Base-by-base conservation (phyloP, 2,888 invertebrate species). In the Eristalinus aeneus region DNA sequence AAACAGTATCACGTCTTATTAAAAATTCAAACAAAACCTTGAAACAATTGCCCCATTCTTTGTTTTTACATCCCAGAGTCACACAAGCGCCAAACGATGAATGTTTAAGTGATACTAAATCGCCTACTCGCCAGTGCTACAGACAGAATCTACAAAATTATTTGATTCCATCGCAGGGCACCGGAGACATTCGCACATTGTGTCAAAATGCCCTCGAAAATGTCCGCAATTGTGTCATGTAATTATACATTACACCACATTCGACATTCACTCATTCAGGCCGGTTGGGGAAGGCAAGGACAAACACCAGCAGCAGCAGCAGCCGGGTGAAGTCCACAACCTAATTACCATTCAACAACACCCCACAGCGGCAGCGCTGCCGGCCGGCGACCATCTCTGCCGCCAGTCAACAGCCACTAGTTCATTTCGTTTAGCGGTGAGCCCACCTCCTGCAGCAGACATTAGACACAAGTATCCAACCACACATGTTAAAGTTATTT, bases 61-160 rank as follows among this genome's bases (percentile, higher is more conserved):
- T n/a, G n/a, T n/a, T n/a, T n/a, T n/a, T n/a, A n/a, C n/a, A n/a
- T n/a, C n/a, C n/a, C n/a, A 5, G 27, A 6, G 22, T 56, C 56
- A 53, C 27, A 71, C 60, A 73, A 67, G 36, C 73, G 54, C 60
- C 12, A 61, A 36, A 39, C 74, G 79, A 74, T 81, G 64, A 81
- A 85, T 76, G 56, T 64, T 85, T 85, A 64, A 85, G 68, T 76
- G 72, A 46, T 73, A 81, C 77, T 73, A 76, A 81, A 85, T 85
- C 80, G 69, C 63, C 68, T 72, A 58, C 76, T 72, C n/a, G n/a
- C n/a, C n/a, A n/a, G n/a, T 73, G 80, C 64, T 2, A 12, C 58
- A 72, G 72, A 60, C 68, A 54, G 58, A 73, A 73, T 76, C 72
- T 64, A 84, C 74, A 74, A 85, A 85, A 85, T 85, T 76, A 85